phyloP scores from a whole-genome alignment of 2,888 invertebrate species.

The Chouioia cunea region DNA sequence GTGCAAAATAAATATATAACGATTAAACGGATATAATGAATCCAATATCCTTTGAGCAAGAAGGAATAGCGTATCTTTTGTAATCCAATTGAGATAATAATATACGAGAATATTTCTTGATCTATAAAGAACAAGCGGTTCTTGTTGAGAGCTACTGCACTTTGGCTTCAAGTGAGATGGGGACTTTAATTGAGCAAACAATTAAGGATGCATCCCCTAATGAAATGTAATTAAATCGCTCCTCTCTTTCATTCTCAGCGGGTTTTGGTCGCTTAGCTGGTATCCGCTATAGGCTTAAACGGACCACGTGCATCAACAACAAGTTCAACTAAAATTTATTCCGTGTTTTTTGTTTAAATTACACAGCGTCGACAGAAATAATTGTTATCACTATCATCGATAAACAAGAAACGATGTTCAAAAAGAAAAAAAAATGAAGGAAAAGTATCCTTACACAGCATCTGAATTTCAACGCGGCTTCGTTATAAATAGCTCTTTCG shows the following conservation, averaged over 20 bases:
- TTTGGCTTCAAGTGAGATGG: constrained; percentile 40
- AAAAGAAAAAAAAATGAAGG: no score
- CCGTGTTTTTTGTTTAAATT: no score
- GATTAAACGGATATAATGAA: no score
- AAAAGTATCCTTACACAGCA: constrained; percentile 35
- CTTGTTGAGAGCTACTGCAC: constrained; percentile 14
- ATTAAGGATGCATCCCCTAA: constrained; percentile 55
- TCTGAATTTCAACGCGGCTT: constrained; percentile 28
- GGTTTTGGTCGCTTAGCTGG: constrained; percentile 20
- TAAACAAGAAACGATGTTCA: constrained; percentile 15
- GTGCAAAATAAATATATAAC: no score
- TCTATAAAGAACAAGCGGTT: no score
- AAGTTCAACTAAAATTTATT: not conserved
- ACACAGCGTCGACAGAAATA: constrained; percentile 14
- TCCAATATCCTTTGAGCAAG: no score
- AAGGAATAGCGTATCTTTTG: no score
- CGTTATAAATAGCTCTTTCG: constrained; percentile 30
- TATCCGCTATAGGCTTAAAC: constrained; percentile 15
- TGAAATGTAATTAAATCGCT: constrained; percentile 56
- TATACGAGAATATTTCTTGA: no score
- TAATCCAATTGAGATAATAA: no score
- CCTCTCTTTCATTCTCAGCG: no score
- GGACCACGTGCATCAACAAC: not conserved
- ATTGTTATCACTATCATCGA: constrained; percentile 26
- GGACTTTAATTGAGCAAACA: constrained; percentile 55